Evolutionary conservation across 92 coral and sea anemone species (phyloP).

Genomic region (Phymanthus crucifer): DNA sequence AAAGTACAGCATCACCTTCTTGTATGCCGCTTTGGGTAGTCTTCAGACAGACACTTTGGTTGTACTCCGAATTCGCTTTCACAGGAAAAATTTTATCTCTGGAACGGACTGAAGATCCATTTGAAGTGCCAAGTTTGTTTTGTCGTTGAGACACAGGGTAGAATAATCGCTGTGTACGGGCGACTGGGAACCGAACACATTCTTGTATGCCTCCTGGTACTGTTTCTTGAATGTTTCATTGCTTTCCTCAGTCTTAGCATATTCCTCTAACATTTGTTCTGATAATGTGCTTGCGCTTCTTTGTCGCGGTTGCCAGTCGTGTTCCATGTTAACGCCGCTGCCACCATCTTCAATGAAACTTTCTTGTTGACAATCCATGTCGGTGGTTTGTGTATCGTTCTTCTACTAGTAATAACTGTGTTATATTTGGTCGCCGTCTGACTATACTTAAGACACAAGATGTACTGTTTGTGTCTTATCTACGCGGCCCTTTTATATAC

Average conservation of each 20-base stretch:
- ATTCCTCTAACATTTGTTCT: slow-evolving; percentile 75
- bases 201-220: slow-evolving; percentile 74
- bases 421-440: not conserved
- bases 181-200: slow-evolving; percentile 70
- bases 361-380: slow-evolving; percentile 26
- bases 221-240: slow-evolving; percentile 76
- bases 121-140: slow-evolving; percentile 31
- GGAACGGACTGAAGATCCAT: slow-evolving; percentile 21
- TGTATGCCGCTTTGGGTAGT: not conserved
- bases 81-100: slow-evolving; percentile 39
- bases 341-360: slow-evolving; percentile 26
- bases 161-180: slow-evolving; percentile 33
- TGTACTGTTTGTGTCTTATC: not conserved
- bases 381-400: not conserved
- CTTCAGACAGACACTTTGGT: not conserved
- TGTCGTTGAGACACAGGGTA: slow-evolving; percentile 24
- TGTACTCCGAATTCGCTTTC: not conserved
- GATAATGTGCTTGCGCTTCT: slow-evolving; percentile 80
- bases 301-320: slow-evolving; percentile 48
- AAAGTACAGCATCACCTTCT: not conserved
- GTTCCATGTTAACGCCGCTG: slow-evolving; percentile 17
- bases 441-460: not conserved
- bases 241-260: slow-evolving; percentile 69
- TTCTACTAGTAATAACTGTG: not conserved
- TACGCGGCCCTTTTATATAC: not conserved